Percentiles rank a stretch among this genome's conserved stretches.
Evolutionary conservation across 2,113 vertebrate genomes (phyloP).

Genomic region (Thymallus thymallus): DNA sequence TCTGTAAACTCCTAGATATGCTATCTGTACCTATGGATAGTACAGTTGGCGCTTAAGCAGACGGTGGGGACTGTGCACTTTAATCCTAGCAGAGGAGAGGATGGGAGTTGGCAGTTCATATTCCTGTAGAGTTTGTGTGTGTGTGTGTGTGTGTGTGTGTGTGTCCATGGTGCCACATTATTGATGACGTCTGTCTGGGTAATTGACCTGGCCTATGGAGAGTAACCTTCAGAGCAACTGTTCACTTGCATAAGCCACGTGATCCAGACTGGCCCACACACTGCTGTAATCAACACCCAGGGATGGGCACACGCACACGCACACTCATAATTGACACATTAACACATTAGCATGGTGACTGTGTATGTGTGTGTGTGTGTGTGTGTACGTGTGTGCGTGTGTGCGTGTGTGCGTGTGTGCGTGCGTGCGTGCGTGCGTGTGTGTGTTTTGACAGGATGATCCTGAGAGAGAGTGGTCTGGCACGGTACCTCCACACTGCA

Average conservation of each 20-base stretch:
- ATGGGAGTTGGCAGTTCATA: not conserved
- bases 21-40: too few relatives aligned
- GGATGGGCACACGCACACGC: not conserved
- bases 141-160: constrained; percentile 2
- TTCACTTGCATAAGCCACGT: constrained; percentile 13
- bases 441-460: constrained; percentile 77
- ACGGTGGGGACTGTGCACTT: too few relatives aligned
- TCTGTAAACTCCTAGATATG: too few relatives aligned
- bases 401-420: too few relatives aligned
- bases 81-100: not conserved
- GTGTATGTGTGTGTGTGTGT: not conserved
- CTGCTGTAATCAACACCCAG: not conserved
- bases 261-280: not conserved
- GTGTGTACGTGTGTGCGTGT: too few relatives aligned
- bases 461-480: constrained; percentile 82
- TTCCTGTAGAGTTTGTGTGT: not conserved
- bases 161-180: constrained; percentile 26
- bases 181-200: constrained; percentile 36
- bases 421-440: constrained; percentile 46
- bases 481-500: constrained; percentile 86
- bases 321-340: not conserved
- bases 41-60: too few relatives aligned
- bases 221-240: constrained; percentile 52
- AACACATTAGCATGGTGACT: not conserved
- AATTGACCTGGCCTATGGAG: constrained; percentile 42